Evolutionary conservation across 2,113 vertebrate species (phyloP).

Genomic region (Anguilla japonica): DNA sequence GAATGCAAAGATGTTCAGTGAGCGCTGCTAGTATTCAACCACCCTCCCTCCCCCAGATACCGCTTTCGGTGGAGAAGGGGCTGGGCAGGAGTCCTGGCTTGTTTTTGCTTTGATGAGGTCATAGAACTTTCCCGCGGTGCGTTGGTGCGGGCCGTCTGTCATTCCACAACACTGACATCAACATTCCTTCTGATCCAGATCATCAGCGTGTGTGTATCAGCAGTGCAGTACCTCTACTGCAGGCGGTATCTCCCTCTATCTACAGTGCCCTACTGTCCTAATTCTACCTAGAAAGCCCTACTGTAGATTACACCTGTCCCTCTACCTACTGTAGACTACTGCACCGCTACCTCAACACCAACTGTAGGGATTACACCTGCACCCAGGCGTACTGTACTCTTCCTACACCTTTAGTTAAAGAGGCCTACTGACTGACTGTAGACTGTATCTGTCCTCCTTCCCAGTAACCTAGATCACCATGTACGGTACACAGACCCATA

Average conservation of each 20-base stretch:
- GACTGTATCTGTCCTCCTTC: neutral
- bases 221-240: neutral
- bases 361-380: neutral
- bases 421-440: neutral
- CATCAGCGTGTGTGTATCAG: neutral
- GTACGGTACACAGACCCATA: neutral
- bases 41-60: neutral
- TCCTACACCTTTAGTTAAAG: neutral
- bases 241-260: neutral
- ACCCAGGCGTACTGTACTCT: neutral
- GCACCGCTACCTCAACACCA: neutral
- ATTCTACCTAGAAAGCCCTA: neutral
- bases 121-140: neutral
- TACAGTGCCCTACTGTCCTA: neutral
- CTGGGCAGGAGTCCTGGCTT: neutral
- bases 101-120: neutral
- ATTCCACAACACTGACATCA: neutral
- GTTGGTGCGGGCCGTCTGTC: neutral
- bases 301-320: neutral
- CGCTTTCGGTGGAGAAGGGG: neutral
- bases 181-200: constrained; percentile 1
- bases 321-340: neutral
- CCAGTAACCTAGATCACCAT: neutral
- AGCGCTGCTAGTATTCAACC: neutral
- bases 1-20: neutral